A percentile compares a stretch with the other conserved stretches of the same genome.
These are phyloP conservation scores for Apis laboriosa DNA, from an alignment of 1,140 invertebrate species.

Conservation along the genomic window DNA sequence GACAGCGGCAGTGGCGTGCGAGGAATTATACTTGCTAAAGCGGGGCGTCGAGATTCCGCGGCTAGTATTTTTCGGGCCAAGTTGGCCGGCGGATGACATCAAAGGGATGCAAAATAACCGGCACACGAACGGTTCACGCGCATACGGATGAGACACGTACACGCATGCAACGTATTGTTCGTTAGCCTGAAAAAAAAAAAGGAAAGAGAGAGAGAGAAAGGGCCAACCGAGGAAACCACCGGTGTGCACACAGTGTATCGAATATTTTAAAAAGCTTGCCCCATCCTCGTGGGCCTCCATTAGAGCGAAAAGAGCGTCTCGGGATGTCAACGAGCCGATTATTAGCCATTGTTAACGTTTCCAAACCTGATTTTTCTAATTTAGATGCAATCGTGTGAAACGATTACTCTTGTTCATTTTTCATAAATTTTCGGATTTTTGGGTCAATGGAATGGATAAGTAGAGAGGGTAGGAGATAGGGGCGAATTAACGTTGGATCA, in stretches of 20 bases:
- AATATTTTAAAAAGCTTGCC: conserved; percentile 21
- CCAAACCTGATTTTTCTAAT: background rate
- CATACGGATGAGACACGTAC: background rate
- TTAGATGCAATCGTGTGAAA: background rate
- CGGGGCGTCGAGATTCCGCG: conserved; percentile 7
- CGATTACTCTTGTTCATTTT: background rate
- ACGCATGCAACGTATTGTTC: conserved; percentile 17
- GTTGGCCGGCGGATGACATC: conserved; percentile 18
- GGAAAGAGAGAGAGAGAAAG: background rate
- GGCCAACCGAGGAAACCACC: background rate
- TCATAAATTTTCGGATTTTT: background rate
- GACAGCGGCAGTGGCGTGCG: background rate
- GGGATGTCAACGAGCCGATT: conserved; percentile 5
- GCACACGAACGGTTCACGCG: background rate
- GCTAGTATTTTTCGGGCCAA: conserved; percentile 35
- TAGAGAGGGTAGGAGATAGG: no score
- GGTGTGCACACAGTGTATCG: conserved; percentile 5
- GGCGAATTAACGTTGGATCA: no score
- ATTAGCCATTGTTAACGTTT: background rate
- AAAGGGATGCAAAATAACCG: conserved; percentile 47
- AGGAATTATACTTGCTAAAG: conserved; percentile 48
- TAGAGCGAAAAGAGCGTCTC: conserved; percentile 18
- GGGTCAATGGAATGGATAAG: no score
- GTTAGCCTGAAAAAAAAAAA: conserved; percentile 3
- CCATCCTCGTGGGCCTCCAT: background rate